Percentiles rank a stretch among this genome's conserved stretches.
Conservation (phyloP, 1,140 invertebrate species). For the Asobara japonica region DNA sequence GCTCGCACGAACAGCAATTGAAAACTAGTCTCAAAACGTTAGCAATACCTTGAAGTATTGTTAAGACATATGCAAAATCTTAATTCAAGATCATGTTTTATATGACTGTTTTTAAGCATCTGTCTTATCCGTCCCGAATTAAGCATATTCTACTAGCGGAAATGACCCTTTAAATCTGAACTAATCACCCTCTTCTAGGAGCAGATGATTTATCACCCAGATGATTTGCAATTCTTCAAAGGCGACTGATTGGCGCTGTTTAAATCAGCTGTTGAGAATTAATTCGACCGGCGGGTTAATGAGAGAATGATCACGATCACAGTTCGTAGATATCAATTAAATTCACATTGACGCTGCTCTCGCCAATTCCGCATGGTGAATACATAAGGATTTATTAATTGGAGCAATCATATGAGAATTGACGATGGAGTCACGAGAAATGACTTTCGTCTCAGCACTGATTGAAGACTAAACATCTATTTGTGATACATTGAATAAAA, state of each 20-base stretch:
- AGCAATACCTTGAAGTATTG: too few relatives aligned
- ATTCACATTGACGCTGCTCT: neutral
- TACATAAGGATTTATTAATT: conserved; percentile 25
- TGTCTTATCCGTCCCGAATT: too few relatives aligned
- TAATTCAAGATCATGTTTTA: too few relatives aligned
- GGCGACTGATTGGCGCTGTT: neutral
- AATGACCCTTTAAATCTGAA: too few relatives aligned
- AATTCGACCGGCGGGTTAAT: conserved; percentile 12
- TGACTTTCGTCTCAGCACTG: neutral
- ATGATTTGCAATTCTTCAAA: neutral
- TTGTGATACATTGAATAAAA: neutral
- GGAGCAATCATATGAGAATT: conserved; percentile 23
- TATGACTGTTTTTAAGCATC: too few relatives aligned
- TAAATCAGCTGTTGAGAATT: neutral
- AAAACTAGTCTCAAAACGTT: too few relatives aligned
- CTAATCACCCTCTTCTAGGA: too few relatives aligned
- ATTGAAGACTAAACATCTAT: neutral
- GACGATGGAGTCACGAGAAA: neutral
- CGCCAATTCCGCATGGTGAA: neutral
- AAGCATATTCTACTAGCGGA: too few relatives aligned
- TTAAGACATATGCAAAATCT: too few relatives aligned
- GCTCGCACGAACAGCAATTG: too few relatives aligned
- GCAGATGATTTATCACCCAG: neutral
- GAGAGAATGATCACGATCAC: neutral
- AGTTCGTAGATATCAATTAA: conserved; percentile 15